Evolutionary conservation across 2,113 vertebrate species (phyloP), one percentile per base, ranked within the genome.

Genomic region (Aegypius monachus): DNA sequence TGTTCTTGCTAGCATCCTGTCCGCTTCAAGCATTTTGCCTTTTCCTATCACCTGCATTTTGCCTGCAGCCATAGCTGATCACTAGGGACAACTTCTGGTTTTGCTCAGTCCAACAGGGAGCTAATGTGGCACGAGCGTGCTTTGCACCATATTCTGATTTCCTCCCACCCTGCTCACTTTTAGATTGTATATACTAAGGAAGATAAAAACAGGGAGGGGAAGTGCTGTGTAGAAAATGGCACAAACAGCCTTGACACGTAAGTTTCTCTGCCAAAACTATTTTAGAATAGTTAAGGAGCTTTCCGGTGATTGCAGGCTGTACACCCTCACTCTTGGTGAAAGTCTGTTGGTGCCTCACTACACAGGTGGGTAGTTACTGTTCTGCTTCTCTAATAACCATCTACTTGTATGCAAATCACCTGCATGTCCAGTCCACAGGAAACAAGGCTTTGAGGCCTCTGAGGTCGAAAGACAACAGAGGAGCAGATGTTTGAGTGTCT

Each of bases 341-440:
- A 86, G 93, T 50, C 66, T 78, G 50, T 0, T 34, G 42, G 29
- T 0, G 3, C 66, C 21, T 68, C 29, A 2, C 29, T 47, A 32
- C 34, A 10, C 81, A 43, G 48, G 15, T 34, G 45, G 40, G 21
- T 58, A 82, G 21, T 73, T 83, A 89, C 32, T 1, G 26, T 93
- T 93, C 79, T 61, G 14, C 38, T 45, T 75, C 91, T 81, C 81
- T 81, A 95, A 79, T 19, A 96, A 84, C 75, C 50, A 58, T 65
- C 26, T 74, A 74, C 75, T 63, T 17, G 6, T 93, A 90, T 94
- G 77, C 81, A 96, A 96, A 97, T 98, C 96, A 99, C 99, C 99
- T 99, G 99, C 99, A 99, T 99, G 98, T 99, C 99, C 72, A 99
- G 98, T 53, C 99, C 99, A 66, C 99, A 99, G 56, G 99, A 99